phyloP scores from a whole-genome alignment of 2,113 vertebrate species.

The Macaca mulatta region DNA sequence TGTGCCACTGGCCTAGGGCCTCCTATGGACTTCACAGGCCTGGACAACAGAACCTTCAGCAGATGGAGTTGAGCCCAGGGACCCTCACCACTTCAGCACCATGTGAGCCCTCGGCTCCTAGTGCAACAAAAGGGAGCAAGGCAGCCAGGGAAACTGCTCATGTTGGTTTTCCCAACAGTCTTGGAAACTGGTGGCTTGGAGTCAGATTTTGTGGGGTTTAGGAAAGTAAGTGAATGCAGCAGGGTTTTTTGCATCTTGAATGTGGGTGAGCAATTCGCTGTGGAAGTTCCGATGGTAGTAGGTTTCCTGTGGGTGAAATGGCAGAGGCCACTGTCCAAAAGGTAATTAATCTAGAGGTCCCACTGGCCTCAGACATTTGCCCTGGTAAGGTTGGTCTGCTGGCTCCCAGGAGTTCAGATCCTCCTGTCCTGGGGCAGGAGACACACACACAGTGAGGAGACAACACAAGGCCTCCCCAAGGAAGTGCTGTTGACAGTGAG shows the following conservation, averaged over 20 bases:
- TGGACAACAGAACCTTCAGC: neutral
- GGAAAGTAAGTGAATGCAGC: neutral
- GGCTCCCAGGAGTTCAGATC: neutral
- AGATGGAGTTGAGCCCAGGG: neutral
- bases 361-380: neutral
- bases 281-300: neutral
- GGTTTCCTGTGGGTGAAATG: neutral
- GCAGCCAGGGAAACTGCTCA: neutral
- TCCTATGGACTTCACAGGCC: neutral
- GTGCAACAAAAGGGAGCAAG: neutral
- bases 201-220: neutral
- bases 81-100: neutral
- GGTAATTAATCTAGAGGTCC: neutral
- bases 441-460: neutral
- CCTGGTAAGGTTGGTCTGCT: neutral
- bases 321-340: neutral
- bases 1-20: neutral
- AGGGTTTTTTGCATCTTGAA: neutral
- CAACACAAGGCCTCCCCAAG: neutral
- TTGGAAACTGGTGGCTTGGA: neutral
- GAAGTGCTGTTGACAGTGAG: neutral
- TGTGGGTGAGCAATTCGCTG: neutral
- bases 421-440: no score
- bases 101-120: neutral
- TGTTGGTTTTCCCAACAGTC: neutral